Conservation (phyloP, 2,113 vertebrate genomes). For the Dolichotis patagonum region DNA sequence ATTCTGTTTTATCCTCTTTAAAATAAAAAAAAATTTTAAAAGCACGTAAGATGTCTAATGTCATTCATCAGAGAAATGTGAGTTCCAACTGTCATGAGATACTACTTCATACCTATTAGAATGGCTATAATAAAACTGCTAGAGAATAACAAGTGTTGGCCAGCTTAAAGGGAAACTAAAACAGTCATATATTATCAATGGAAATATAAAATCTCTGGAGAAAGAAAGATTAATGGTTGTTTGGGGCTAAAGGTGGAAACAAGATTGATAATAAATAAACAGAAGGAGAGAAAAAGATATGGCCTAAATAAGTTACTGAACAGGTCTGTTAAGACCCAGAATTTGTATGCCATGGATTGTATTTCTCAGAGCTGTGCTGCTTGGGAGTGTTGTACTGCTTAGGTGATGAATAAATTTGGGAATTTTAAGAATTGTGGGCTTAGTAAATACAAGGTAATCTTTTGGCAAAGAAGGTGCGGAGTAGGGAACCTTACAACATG, state of each 20-base stretch:
- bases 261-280: not conserved
- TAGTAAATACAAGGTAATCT: not conserved
- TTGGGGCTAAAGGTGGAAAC: not conserved
- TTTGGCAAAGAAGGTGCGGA: not conserved
- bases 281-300: not conserved
- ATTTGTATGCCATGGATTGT: not conserved
- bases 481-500: not conserved
- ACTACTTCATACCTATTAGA: conserved; percentile 15
- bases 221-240: conserved; percentile 21
- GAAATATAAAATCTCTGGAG: conserved; percentile 8
- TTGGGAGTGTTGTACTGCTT: not conserved
- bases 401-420: not conserved
- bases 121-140: conserved; percentile 3
- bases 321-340: not conserved
- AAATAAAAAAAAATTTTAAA: too few relatives aligned
- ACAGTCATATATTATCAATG: not conserved
- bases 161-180: not conserved
- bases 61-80: conserved; percentile 2
- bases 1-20: too few relatives aligned
- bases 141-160: conserved; percentile 15
- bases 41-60: not conserved
- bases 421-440: conserved; percentile 4
- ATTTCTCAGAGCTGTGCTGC: not conserved
- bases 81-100: conserved; percentile 40
- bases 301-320: conserved; percentile 6